phyloP scores from a whole-genome alignment of 2,797 vertebrate species.

The Rhadinocentrus ornatus region DNA sequence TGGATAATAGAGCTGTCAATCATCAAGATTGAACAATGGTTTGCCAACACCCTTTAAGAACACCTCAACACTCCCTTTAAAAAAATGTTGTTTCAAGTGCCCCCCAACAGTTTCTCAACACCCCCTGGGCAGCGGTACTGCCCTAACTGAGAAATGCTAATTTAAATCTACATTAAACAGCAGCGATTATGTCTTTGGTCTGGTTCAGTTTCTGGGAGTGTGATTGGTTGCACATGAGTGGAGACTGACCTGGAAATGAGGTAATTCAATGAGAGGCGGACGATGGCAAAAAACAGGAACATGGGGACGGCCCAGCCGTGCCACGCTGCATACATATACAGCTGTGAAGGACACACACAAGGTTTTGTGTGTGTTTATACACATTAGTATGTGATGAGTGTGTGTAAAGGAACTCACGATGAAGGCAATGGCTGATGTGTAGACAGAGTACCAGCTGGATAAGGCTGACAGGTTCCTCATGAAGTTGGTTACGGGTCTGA shows the following conservation, averaged over 20 bases:
- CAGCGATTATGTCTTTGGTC: background rate
- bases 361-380: background rate
- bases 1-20: too few species aligned
- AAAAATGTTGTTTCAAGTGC: too few species aligned
- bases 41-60: too few species aligned
- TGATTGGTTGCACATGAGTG: constrained; percentile 11
- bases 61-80: too few species aligned
- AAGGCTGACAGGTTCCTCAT: constrained; percentile 95
- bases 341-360: constrained; percentile 70
- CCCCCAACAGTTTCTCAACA: too few species aligned
- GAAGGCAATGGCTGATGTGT: constrained; percentile 97
- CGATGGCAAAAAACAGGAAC: constrained; percentile 96
- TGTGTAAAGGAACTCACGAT: constrained; percentile 85
- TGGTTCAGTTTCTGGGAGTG: background rate
- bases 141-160: too few species aligned
- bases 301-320: constrained; percentile 96
- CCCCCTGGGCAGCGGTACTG: too few species aligned
- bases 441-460: constrained; percentile 96
- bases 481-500: constrained; percentile 96
- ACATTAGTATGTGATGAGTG: too few species aligned
- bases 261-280: constrained; percentile 97
- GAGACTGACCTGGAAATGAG: constrained; percentile 85
- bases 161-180: too few species aligned
- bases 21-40: too few species aligned
- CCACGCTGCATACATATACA: constrained; percentile 98